Evolutionary conservation across 2,113 vertebrate genomes (phyloP), one percentile per base, ranked within the genome.

Genomic region (Amphilophus citrinellus): DNA sequence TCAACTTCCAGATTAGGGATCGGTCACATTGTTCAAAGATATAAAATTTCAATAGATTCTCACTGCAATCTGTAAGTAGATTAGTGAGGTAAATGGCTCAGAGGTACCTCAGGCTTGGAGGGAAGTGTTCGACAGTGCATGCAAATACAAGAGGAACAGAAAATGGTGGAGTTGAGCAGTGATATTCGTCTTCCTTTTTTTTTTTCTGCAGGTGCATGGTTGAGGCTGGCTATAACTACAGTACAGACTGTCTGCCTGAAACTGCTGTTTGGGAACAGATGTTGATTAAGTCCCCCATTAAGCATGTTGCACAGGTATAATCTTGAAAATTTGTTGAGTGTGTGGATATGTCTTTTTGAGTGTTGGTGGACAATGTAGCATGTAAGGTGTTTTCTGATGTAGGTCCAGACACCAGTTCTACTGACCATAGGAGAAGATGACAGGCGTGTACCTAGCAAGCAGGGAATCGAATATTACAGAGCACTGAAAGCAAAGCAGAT

Each of bases 401-500:
- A 99, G 98, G 98, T 99, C 14, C 96, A 95, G 71, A 96, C 97
- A 0, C 97, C 98, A 0, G 96, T 99, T 32, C 90, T 99, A 76
- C 94, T 99, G 58, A 94, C 96, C 86, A 86, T 99, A 81, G 98
- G 98, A 47, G 97, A 98, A 73, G 97, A 98, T 0, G 98, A 99
- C 92, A 96, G 91, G 76, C 97, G 98, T 3, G 98, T 98, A 5
- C 98, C 97, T 10, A 97, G 94, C 82, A 97, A 96, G 79, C 98
- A 99, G 93, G 98, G 98, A 5, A 89, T 99, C 17, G 98, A 99
- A 87, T 99, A 97, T 89, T 99, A 98, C 91, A 97, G 79, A 77
- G 97, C 97, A n/a, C 95, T 99, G 47, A 98, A 97, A 91, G 95
- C 96, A 82, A 95, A 93, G 20, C 94, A 96, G 0, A 60, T 98